Evolutionary conservation across 2,113 vertebrate genomes (phyloP), one percentile per base, ranked within the genome.

Genomic region (Tupaia tana): DNA sequence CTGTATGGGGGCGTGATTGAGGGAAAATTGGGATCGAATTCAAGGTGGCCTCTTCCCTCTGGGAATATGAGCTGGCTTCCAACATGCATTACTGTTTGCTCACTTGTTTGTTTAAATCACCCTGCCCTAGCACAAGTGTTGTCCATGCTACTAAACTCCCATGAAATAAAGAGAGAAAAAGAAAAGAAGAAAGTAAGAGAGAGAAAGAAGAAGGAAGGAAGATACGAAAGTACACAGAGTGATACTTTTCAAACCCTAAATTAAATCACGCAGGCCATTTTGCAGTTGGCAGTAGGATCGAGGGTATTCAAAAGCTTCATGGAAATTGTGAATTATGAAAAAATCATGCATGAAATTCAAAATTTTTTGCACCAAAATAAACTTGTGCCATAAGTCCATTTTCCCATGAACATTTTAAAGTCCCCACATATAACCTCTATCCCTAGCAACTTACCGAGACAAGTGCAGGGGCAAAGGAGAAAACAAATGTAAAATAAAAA

Each of bases 401-500:
- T 43, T 43, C 6, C 6, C 43, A 43, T 43, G 3, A 43, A 43
- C 43, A 43, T 43, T 43, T 43, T 43, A 43, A 43, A 43, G 43
- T 43, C 43, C 43, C 43, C 43, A 86, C 58, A 1, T 12, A 7
- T 58, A 43, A 75, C 20, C 43, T 66, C 58, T 87, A 9, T 34
- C 52, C 43, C 67, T 78, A 20, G 87, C 92, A 56, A 78, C 10
- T 78, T n/a, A 14, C 64, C 86, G 2, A 94, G 63, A 94, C 63
- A 69, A 25, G 6, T 0, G 2, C 3, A 70, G 34, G 31, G 16
- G 3, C 61, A 94, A 82, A 27, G 61, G 18, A 78, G 31, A 85
- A 80, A 92, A 85, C 6, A 56, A 93, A 58, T 12, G 86, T 12
- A 34, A 82, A 91, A 89, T 27, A 22, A 43, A 10, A 81, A 91